These are phyloP conservation scores for Acleris sparsana DNA, from an alignment of 2,888 invertebrate species.

Conservation along the genomic window DNA sequence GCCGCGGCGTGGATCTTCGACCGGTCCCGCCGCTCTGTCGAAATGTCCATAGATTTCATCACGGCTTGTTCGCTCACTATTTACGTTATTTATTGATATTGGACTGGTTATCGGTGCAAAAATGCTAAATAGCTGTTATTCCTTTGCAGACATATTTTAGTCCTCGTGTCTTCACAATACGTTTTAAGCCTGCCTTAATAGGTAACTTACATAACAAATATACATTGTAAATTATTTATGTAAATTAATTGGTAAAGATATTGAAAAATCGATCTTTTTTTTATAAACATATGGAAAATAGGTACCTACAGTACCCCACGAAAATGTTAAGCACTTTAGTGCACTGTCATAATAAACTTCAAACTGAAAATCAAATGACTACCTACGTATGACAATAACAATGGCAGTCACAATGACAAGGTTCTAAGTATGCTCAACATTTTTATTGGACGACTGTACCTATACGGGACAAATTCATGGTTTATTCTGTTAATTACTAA, in stretches of 20 bases:
- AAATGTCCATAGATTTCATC: constrained; percentile 56
- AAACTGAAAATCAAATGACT: too few species aligned
- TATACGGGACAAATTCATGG: too few species aligned
- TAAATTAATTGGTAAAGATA: background rate
- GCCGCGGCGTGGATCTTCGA: constrained; percentile 55
- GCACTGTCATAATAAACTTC: too few species aligned
- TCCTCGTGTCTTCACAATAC: constrained; percentile 1
- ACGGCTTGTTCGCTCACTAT: constrained; percentile 50
- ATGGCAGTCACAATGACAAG: too few species aligned
- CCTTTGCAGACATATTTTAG: constrained; percentile 10
- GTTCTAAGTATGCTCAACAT: too few species aligned
- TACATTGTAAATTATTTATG: background rate
- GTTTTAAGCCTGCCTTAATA: background rate
- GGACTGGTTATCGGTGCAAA: constrained; percentile 23
- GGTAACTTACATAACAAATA: background rate
- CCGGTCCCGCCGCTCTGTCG: constrained; percentile 54
- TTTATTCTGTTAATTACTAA: too few species aligned
- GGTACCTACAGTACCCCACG: too few species aligned
- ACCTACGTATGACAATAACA: too few species aligned
- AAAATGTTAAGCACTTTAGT: too few species aligned
- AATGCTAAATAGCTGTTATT: constrained; percentile 23
- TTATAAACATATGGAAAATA: too few species aligned
- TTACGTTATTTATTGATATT: constrained; percentile 31
- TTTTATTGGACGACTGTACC: too few species aligned
- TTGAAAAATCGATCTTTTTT: too few species aligned